Evolutionary conservation across 2,113 vertebrate species (phyloP).

Genomic region (Athene cunicularia): DNA sequence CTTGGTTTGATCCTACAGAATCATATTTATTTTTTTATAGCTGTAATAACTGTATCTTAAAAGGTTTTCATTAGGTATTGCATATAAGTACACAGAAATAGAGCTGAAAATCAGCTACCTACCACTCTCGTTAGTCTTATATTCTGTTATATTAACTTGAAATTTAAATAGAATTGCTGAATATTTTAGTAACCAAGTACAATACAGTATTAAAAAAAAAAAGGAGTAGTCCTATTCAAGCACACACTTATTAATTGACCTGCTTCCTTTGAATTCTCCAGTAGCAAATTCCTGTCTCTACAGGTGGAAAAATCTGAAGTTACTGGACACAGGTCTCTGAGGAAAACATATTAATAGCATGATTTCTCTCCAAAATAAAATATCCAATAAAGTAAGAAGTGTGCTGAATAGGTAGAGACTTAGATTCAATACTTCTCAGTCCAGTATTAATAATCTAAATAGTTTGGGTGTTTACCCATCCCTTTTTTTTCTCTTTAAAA

Average conservation of each 20-base stretch:
- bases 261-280: constrained; percentile 1
- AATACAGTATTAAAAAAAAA: constrained; percentile 31
- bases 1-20: not conserved
- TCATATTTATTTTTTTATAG: not conserved
- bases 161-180: constrained; percentile 19
- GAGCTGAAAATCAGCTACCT: constrained; percentile 24
- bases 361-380: not conserved
- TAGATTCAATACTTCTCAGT: not conserved
- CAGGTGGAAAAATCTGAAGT: not conserved
- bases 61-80: constrained; percentile 29
- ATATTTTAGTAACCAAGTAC: constrained; percentile 25
- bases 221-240: constrained; percentile 5
- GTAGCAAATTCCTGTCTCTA: not conserved
- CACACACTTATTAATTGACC: not conserved
- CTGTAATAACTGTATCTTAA: not conserved
- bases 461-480: not conserved
- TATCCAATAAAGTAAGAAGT: not conserved
- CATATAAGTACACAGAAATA: constrained; percentile 27
- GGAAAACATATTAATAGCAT: not conserved
- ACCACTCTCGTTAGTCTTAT: not conserved
- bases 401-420: not conserved
- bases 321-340: not conserved
- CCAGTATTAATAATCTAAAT: not conserved
- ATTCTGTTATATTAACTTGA: constrained; percentile 3
- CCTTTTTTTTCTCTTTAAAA: not conserved